Percentiles rank a stretch among this genome's conserved stretches.
Conservation (phyloP, 2,113 vertebrate species). For the Prinia subflava region DNA sequence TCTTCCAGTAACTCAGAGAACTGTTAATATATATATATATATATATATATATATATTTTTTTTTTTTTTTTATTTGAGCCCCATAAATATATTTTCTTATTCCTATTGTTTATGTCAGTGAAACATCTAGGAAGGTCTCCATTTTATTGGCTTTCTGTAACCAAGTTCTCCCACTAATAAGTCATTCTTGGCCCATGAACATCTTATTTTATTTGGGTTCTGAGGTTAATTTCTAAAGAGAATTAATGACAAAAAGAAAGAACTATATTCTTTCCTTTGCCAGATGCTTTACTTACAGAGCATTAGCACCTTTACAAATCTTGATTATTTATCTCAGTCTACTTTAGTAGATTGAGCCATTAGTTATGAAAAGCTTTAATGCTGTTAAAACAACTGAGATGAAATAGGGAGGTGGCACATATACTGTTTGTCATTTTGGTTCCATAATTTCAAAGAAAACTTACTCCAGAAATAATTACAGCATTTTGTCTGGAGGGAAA, state of each 20-base stretch:
- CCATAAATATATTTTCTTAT: background rate
- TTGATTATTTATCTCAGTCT: constrained; percentile 8
- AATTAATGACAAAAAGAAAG: background rate
- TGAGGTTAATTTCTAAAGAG: background rate
- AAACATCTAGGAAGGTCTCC: background rate
- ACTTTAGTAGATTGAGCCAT: background rate
- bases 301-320: background rate
- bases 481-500: background rate
- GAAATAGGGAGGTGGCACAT: background rate
- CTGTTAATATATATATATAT: too few species aligned
- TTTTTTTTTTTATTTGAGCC: background rate
- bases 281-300: background rate
- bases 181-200: background rate
- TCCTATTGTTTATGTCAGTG: background rate
- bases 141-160: background rate
- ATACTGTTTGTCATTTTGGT: background rate
- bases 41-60: too few species aligned
- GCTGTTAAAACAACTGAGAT: background rate
- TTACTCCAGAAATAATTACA: background rate
- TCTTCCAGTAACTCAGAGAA: background rate
- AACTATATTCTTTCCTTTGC: background rate
- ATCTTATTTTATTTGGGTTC: background rate
- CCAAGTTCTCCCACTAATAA: background rate
- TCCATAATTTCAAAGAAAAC: background rate
- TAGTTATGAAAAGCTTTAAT: background rate